Percentiles rank a stretch among this genome's conserved stretches.
These are phyloP conservation scores for Cynoglossus semilaevis DNA, from an alignment of 2,113 vertebrate genomes.

Conservation along the genomic window DNA sequence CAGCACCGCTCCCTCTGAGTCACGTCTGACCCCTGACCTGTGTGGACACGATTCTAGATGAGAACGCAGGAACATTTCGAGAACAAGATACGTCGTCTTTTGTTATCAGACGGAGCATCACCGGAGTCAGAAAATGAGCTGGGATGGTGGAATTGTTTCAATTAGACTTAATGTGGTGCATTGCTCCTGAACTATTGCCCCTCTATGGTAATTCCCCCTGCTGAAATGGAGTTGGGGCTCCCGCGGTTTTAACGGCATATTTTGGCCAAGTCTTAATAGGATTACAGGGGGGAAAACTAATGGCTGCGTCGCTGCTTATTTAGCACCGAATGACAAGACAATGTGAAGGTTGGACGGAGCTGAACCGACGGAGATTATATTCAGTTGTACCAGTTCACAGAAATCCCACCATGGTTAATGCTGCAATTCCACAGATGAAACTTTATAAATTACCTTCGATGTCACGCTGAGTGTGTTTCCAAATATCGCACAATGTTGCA, in stretches of 20 bases:
- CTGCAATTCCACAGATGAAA: background rate
- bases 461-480: too few species aligned
- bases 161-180: conserved; percentile 67
- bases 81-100: conserved; percentile 26
- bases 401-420: background rate
- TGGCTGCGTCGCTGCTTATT: conserved; percentile 48
- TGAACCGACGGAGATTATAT: conserved; percentile 6
- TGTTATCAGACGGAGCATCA: conserved; percentile 41
- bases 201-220: conserved; percentile 61
- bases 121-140: conserved; percentile 35
- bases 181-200: conserved; percentile 61
- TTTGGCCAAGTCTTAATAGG: conserved; percentile 66
- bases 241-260: conserved; percentile 59
- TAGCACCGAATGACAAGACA: conserved; percentile 47
- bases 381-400: background rate
- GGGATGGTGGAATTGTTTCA: conserved; percentile 61
- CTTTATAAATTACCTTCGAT: too few species aligned
- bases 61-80: conserved; percentile 35
- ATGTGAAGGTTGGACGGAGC: conserved; percentile 6
- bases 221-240: conserved; percentile 60
- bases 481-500: too few species aligned
- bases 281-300: conserved; percentile 52
- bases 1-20: conserved; percentile 30
- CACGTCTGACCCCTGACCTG: conserved; percentile 45
- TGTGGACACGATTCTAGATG: conserved; percentile 37